phyloP scores from a whole-genome alignment of 1,140 invertebrate species.

The Hydropsyche tenuis region DNA sequence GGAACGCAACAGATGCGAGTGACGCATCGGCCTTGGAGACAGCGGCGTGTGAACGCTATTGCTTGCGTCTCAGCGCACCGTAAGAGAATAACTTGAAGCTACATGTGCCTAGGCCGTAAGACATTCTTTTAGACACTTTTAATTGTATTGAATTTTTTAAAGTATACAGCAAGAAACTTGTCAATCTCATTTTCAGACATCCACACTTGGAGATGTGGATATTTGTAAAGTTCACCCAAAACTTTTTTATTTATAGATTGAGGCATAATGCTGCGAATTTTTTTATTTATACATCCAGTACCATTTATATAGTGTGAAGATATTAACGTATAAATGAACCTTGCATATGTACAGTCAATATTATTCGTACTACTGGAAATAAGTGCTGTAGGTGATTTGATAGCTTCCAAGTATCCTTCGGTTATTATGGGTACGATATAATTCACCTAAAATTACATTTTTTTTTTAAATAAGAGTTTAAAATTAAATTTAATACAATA shows the following conservation, averaged over 20 bases:
- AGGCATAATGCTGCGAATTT: constrained; percentile 59
- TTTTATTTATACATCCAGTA: constrained; percentile 59
- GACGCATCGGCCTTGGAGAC: no score
- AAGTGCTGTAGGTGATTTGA: constrained; percentile 53
- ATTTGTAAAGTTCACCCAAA: constrained; percentile 55
- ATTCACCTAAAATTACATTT: constrained; percentile 58
- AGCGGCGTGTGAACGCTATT: no score
- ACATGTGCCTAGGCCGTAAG: no score
- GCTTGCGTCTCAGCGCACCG: no score
- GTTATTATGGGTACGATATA: constrained; percentile 60
- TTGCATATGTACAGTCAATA: constrained; percentile 60
- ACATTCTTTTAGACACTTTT: no score
- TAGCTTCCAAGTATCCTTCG: constrained; percentile 58
- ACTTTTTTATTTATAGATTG: constrained; percentile 55
- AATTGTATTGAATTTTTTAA: no score
- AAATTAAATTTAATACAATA: no score
- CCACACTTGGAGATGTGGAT: constrained; percentile 58
- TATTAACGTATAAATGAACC: constrained; percentile 61
- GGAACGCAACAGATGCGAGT: no score
- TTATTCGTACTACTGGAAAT: constrained; percentile 57
- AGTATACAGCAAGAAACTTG: constrained; percentile 38
- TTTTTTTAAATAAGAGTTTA: no score
- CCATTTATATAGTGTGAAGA: constrained; percentile 59
- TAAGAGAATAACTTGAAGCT: no score
- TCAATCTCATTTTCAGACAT: constrained; percentile 55